Percentiles rank a stretch among this genome's conserved stretches.
Evolutionary conservation across 2,888 invertebrate genomes (phyloP).

Genomic region (Ormyrus pomaceus): DNA sequence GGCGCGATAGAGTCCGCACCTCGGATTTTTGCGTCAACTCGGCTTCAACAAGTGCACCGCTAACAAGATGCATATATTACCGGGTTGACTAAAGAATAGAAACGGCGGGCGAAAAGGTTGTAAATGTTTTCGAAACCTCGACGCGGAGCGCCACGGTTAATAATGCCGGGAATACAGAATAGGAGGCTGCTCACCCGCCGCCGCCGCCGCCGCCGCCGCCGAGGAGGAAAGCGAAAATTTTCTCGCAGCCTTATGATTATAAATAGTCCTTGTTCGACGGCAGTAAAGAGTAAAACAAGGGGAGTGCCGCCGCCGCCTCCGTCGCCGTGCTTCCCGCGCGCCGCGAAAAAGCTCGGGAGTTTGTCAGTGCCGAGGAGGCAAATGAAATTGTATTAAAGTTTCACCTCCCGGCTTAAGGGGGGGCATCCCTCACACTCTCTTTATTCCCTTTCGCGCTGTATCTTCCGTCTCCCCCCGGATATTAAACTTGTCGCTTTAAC

Average conservation of each 20-base stretch:
- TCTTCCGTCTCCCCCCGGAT: constrained; percentile 60
- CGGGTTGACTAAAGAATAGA: background rate
- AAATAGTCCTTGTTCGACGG: constrained; percentile 72
- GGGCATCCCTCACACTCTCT: constrained; percentile 49
- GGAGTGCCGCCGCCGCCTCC: constrained; percentile 29
- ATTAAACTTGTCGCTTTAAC: constrained; percentile 75
- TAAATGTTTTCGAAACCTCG: constrained; percentile 20
- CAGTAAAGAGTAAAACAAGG: constrained; percentile 66
- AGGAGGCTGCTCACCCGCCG: constrained; percentile 13
- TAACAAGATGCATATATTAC: too few species aligned
- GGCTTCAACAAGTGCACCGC: too few species aligned
- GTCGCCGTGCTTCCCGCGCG: background rate
- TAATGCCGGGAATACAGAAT: constrained; percentile 22
- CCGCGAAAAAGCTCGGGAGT: constrained; percentile 63
- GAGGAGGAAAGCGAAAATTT: constrained; percentile 51
- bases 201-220: background rate
- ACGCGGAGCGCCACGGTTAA: constrained; percentile 32
- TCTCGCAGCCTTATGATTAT: constrained; percentile 69
- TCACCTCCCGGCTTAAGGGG: constrained; percentile 66
- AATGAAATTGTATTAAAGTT: constrained; percentile 76
- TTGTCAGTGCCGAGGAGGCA: constrained; percentile 73
- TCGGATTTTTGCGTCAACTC: too few species aligned
- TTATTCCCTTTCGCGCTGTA: constrained; percentile 42
- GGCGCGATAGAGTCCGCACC: too few species aligned
- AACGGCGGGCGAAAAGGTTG: background rate